Evolutionary conservation across 2,797 vertebrate species (phyloP).

Genomic region (Megaceryle alcyon): DNA sequence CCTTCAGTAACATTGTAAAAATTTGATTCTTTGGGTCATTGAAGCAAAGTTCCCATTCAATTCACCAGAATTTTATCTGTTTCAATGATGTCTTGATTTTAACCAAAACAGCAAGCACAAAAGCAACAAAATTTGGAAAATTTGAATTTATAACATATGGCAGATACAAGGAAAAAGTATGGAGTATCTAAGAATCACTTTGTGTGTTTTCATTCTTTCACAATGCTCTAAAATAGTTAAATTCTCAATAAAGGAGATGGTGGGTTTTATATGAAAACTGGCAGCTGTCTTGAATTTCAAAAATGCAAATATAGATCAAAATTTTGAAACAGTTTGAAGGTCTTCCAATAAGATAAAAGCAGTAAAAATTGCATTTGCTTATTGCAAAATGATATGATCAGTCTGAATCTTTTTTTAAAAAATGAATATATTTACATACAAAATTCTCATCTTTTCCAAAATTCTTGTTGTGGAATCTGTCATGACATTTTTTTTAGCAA

Average conservation of each 20-base stretch:
- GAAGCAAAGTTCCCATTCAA: neutral
- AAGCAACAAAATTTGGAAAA: neutral
- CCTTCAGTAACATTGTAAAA: neutral
- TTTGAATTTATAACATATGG: neutral
- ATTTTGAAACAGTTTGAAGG: conserved; percentile 22
- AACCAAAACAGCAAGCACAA: neutral
- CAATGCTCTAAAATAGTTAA: neutral
- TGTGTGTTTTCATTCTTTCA: neutral
- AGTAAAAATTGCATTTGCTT: neutral
- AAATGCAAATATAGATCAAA: conserved; percentile 26
- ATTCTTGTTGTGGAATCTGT: neutral
- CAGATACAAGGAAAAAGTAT: neutral
- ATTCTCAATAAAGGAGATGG: neutral
- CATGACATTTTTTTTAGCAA: neutral
- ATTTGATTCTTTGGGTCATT: neutral
- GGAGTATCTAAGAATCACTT: neutral
- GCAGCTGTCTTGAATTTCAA: conserved; percentile 25
- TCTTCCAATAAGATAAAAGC: conserved; percentile 44
- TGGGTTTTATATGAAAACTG: conserved; percentile 9
- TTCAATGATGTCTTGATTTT: neutral
- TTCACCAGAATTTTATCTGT: neutral
- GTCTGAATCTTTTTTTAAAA: neutral
- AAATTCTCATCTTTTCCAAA: conserved; percentile 18
- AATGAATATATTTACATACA: neutral
- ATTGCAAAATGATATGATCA: conserved; percentile 31